Evolutionary conservation across 2,797 vertebrate genomes (phyloP).

Genomic region (Prionace glauca): DNA sequence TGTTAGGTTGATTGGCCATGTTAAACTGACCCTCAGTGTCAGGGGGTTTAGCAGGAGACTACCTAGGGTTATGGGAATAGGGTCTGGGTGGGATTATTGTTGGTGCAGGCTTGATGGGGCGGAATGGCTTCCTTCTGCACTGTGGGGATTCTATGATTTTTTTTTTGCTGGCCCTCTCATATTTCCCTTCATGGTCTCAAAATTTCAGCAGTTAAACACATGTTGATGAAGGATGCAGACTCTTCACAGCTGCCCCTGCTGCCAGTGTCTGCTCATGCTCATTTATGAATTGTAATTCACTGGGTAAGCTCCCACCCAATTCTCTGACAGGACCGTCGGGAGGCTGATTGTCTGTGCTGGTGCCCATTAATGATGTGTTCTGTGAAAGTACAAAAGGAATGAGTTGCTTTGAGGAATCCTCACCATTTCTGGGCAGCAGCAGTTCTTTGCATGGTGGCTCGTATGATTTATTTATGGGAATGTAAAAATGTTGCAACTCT

Average conservation of each 20-base stretch:
- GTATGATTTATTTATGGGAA: neutral
- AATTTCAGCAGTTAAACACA: neutral
- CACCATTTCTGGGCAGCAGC: neutral
- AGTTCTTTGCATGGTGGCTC: neutral
- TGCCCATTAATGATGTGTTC: neutral
- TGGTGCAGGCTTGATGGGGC: too few relatives aligned
- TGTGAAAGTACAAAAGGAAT: neutral
- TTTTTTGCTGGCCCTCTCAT: neutral
- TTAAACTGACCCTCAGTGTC: too few relatives aligned
- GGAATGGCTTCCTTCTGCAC: too few relatives aligned
- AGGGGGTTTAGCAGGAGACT: too few relatives aligned
- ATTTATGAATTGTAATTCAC: neutral
- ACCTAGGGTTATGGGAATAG: neutral
- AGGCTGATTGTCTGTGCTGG: neutral
- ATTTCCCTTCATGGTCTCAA: neutral
- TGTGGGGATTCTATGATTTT: too few relatives aligned
- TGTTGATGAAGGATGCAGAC: neutral
- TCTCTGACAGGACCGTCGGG: neutral
- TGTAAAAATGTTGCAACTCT: slow-evolving; percentile 1
- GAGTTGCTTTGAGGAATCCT: neutral
- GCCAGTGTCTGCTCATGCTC: neutral
- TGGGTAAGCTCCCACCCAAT: neutral
- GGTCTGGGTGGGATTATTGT: too few relatives aligned
- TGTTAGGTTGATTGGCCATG: too few relatives aligned
- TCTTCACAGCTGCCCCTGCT: neutral